phyloP scores from a whole-genome alignment of 2,888 invertebrate genomes.

The Aromia moschata region DNA sequence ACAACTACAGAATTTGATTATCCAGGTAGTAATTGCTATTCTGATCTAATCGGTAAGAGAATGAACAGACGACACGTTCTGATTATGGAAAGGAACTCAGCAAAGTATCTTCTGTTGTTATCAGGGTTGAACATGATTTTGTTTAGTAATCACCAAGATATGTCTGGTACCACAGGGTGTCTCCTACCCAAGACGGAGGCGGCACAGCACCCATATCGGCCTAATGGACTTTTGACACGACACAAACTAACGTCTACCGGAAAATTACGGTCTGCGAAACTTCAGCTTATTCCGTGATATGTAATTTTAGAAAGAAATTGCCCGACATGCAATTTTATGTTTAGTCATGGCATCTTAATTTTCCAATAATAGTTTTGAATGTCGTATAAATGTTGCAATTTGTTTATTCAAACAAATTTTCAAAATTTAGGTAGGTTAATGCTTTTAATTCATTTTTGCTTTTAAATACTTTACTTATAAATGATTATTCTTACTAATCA shows the following conservation, averaged over 20 bases:
- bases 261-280: conserved; percentile 59
- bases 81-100: conserved; percentile 22
- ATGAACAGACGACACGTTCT: conserved; percentile 14
- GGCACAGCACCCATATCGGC: conserved; percentile 47
- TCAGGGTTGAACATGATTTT: conserved; percentile 57
- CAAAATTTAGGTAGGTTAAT: no score
- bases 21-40: no score
- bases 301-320: conserved; percentile 49
- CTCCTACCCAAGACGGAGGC: conserved; percentile 55
- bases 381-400: conserved; percentile 16
- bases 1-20: no score
- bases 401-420: conserved; percentile 16
- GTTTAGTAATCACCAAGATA: conserved; percentile 60
- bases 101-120: conserved; percentile 47
- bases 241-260: conserved; percentile 52
- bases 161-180: conserved; percentile 63
- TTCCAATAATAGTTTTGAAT: conserved; percentile 10
- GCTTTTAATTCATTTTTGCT: no score
- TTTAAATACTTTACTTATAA: no score
- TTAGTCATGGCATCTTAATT: conserved; percentile 21
- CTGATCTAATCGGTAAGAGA: conserved; percentile 8
- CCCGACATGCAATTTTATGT: conserved; percentile 38
- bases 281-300: conserved; percentile 56
- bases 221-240: conserved; percentile 58
- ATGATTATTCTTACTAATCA: no score